A percentile compares a stretch with the other conserved stretches of the same genome.
These are phyloP conservation scores for Coenobita brevimanus DNA, from an alignment of 1,140 invertebrate species.

Conservation along the genomic window DNA sequence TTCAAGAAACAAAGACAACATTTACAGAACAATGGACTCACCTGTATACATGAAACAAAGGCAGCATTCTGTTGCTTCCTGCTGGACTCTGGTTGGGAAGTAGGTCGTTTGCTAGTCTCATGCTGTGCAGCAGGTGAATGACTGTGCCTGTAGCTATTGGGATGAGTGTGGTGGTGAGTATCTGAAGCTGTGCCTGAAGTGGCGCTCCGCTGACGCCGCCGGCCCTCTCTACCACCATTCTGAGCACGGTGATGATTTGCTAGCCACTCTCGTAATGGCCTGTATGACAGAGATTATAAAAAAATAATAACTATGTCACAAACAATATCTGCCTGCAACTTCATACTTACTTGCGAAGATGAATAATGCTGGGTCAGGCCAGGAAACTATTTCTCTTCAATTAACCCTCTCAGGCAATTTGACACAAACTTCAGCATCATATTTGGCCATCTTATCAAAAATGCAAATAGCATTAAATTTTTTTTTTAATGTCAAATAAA, in stretches of 20 bases:
- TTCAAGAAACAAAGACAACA: not conserved
- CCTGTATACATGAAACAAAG: conserved; percentile 31
- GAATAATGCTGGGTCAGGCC: too few relatives aligned
- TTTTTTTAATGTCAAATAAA: too few relatives aligned
- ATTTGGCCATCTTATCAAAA: too few relatives aligned
- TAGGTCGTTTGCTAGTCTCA: not conserved
- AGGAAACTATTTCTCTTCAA: too few relatives aligned
- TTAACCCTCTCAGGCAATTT: too few relatives aligned
- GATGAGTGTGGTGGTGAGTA: not conserved
- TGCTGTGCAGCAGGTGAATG: too few relatives aligned
- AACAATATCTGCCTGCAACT: too few relatives aligned
- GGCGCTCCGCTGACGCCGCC: conserved; percentile 46
- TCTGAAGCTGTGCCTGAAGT: conserved; percentile 13
- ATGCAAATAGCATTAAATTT: too few relatives aligned
- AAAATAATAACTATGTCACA: too few relatives aligned
- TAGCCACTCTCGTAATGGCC: conserved; percentile 51
- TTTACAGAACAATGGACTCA: not conserved
- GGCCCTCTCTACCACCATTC: conserved; percentile 19
- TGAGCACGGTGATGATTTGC: conserved; percentile 12
- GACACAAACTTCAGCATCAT: too few relatives aligned
- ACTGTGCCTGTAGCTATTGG: too few relatives aligned
- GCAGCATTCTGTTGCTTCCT: conserved; percentile 38
- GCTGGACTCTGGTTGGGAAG: not conserved
- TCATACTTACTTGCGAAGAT: too few relatives aligned
- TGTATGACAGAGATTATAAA: not conserved